Base-by-base conservation (phyloP, 2,113 vertebrate genomes). In the Erinaceus europaeus region DNA sequence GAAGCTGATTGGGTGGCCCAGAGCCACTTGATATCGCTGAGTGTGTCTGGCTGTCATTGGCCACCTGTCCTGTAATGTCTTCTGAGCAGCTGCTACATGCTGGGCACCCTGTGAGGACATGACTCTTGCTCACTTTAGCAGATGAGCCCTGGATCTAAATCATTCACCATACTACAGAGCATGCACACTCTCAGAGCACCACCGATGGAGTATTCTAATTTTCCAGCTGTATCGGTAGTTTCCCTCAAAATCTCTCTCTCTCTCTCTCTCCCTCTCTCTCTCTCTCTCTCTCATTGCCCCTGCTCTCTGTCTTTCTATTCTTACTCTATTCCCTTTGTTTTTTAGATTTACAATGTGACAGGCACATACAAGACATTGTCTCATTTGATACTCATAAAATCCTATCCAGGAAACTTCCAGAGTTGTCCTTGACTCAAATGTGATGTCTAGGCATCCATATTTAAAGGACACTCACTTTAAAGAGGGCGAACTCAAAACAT, bases 1-100 rank as follows among this genome's bases (percentile, higher is more conserved):
- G 17, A 11, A 0, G 52, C 64, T 44, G 32, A 44, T 9, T 21
- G 55, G 50, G n/a, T 9, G 50, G 34, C 46, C 25, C 3, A 74
- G 42, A 27, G 72, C 18, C 5, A 0, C 76, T 1, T 2, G 42
- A 34, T 14, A 2, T 38, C 3, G 0, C 36, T 13, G 32, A 61
- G 50, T 18, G 4, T n/a, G 11, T 72, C 64, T 55, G 23, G 14
- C 42, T 67, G 40, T 36, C 53, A 67, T 71, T 88, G 25, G 34
- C 42, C 32, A 57, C 46, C 57, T 68, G 72, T 36, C 90, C 34
- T 10, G 52, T 48, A 15, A 32, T 0, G 0, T 23, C 32, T 9
- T 50, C n/a, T 64, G 52, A 77, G 18, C 46, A n/a, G 12, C n/a
- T n/a, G 15, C 23, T 3, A 0, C 27, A 44, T 1, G 25, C 48